Percentiles rank a stretch among this genome's conserved stretches.
Conservation (phyloP, 2,797 vertebrate genomes). For the Eidolon dupreanum region DNA sequence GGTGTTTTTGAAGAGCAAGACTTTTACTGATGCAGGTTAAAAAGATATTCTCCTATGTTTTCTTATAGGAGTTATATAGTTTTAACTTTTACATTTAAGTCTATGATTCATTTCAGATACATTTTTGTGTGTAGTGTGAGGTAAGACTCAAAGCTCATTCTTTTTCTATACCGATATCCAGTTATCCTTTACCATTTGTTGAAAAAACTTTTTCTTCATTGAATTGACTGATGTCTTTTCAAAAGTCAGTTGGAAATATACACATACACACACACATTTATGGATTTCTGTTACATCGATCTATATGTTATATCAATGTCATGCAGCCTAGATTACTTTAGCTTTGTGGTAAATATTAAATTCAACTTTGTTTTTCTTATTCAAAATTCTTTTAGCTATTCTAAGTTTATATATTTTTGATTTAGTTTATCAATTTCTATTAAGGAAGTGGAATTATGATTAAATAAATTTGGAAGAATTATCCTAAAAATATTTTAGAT, state of each 20-base stretch:
- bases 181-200: constrained; percentile 22
- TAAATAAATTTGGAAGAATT: background rate
- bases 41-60: background rate
- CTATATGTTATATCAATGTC: background rate
- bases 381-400: constrained; percentile 38
- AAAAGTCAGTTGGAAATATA: background rate
- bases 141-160: background rate
- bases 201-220: background rate
- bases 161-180: background rate
- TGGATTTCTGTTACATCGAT: background rate
- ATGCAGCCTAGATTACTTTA: background rate
- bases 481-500: constrained; percentile 35
- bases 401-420: background rate
- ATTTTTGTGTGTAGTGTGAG: background rate
- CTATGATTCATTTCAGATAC: background rate
- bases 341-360: constrained; percentile 30
- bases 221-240: constrained; percentile 8
- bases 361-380: background rate
- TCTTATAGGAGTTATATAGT: background rate
- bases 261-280: background rate
- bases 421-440: background rate
- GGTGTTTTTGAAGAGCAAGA: background rate
- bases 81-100: background rate
- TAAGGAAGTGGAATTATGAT: background rate
- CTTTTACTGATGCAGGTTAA: constrained; percentile 14